A percentile compares a stretch with the other conserved stretches of the same genome.
These are phyloP conservation scores for Tetragnatha versicolor DNA, from an alignment of 1,140 invertebrate species.

Conservation along the genomic window DNA sequence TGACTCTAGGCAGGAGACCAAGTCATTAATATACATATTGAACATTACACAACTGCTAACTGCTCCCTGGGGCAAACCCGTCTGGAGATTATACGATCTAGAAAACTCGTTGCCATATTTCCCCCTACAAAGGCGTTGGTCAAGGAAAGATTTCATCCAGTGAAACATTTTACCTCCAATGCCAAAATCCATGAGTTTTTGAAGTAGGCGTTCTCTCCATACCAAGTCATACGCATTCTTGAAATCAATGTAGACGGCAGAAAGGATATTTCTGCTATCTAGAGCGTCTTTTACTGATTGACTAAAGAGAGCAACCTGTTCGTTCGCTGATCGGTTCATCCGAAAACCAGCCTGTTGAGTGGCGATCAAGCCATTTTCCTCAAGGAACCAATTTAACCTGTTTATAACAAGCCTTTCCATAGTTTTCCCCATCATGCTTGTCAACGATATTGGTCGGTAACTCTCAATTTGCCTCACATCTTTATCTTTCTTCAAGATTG, in stretches of 20 bases:
- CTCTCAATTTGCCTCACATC: neutral
- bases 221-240: constrained; percentile 7
- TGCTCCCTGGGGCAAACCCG: constrained; percentile 1
- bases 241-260: constrained; percentile 19
- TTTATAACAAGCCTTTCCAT: neutral
- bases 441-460: constrained; percentile 4
- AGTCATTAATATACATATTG: constrained; percentile 17
- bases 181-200: neutral
- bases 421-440: neutral
- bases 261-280: neutral
- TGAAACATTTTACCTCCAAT: neutral
- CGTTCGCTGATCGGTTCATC: neutral
- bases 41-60: constrained; percentile 2
- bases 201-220: neutral
- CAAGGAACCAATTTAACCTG: constrained; percentile 7
- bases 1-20: neutral
- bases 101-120: neutral
- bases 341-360: constrained; percentile 4
- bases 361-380: neutral
- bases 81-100: neutral
- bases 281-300: constrained; percentile 10
- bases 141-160: neutral
- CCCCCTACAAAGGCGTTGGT: neutral
- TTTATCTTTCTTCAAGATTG: neutral
- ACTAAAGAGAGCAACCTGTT: constrained; percentile 2